phyloP scores from a whole-genome alignment of 2,797 vertebrate genomes.

The Oryzias sinensis region DNA sequence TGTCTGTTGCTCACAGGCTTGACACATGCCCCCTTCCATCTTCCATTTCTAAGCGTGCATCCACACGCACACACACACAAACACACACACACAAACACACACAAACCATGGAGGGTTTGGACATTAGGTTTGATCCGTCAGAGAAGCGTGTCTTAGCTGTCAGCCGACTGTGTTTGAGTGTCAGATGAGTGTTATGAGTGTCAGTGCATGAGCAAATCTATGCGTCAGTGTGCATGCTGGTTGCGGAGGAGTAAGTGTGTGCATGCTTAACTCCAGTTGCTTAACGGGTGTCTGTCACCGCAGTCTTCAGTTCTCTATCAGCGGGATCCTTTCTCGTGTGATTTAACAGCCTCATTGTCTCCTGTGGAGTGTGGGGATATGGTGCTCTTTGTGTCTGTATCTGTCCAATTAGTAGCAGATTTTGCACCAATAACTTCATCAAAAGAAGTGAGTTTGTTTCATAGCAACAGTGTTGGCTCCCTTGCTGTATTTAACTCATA shows the following conservation, averaged over 20 bases:
- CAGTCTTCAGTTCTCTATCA: slow-evolving; percentile 45
- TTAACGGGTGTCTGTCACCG: slow-evolving; percentile 51
- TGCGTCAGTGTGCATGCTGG: slow-evolving; percentile 22
- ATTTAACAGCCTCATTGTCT: slow-evolving; percentile 51
- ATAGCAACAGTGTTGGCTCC: slow-evolving; percentile 1
- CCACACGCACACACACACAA: slow-evolving; percentile 16
- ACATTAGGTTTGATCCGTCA: slow-evolving; percentile 76
- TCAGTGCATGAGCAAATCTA: slow-evolving; percentile 53
- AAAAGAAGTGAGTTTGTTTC: slow-evolving; percentile 15
- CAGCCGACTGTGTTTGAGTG: slow-evolving; percentile 60
- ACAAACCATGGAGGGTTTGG: slow-evolving; percentile 45
- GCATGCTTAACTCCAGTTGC: slow-evolving; percentile 43
- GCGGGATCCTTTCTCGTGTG: slow-evolving; percentile 36
- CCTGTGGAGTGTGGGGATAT: slow-evolving; percentile 24
- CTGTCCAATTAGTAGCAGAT: slow-evolving; percentile 46
- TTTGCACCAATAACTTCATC: slow-evolving; percentile 22
- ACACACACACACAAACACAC: slow-evolving; percentile 14
- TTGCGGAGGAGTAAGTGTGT: slow-evolving; percentile 13
- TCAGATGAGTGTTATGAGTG: slow-evolving; percentile 67
- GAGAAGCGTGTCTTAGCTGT: slow-evolving; percentile 65
- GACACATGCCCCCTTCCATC: slow-evolving; percentile 24
- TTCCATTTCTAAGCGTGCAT: background rate
- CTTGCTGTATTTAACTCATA: slow-evolving; percentile 4
- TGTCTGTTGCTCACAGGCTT: slow-evolving; percentile 35
- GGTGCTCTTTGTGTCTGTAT: slow-evolving; percentile 31